These are phyloP conservation scores for Castor canadensis DNA, from an alignment of 2,113 vertebrate species.

Conservation along the genomic window DNA sequence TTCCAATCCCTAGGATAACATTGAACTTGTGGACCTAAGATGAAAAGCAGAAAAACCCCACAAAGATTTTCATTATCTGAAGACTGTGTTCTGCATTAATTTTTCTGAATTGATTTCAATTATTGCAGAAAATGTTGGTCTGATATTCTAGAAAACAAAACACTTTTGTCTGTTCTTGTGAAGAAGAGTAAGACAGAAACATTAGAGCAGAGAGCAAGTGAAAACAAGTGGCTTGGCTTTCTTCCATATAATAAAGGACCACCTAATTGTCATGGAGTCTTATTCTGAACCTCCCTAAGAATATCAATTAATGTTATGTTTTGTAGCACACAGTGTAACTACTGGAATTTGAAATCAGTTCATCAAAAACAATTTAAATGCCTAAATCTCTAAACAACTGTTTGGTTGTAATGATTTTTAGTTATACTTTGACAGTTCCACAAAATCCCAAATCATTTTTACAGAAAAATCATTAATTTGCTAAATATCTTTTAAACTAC, in stretches of 20 bases:
- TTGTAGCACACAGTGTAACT: background rate
- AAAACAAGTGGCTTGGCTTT: background rate
- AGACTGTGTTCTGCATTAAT: background rate
- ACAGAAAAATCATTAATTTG: background rate
- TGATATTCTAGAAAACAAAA: slow-evolving; percentile 31
- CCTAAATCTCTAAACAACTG: background rate
- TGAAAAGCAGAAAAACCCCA: background rate
- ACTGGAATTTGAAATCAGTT: background rate
- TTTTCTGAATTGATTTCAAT: slow-evolving; percentile 28
- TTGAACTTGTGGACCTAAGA: background rate
- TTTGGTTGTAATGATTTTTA: background rate
- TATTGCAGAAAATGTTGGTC: slow-evolving; percentile 13
- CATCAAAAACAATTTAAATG: slow-evolving; percentile 12
- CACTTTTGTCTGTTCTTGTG: slow-evolving; percentile 7
- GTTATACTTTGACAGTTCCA: slow-evolving; percentile 4
- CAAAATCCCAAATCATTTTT: background rate
- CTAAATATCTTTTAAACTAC: background rate
- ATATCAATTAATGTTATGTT: background rate
- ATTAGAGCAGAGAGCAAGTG: background rate
- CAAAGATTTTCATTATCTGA: background rate
- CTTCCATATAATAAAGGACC: background rate
- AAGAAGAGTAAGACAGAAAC: slow-evolving; percentile 32
- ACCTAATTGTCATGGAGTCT: background rate
- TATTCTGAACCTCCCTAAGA: background rate
- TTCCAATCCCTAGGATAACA: slow-evolving; percentile 19